Percentiles rank a stretch among this genome's conserved stretches.
phyloP scores from a whole-genome alignment of 1,140 invertebrate species.

The Myzus persicae region DNA sequence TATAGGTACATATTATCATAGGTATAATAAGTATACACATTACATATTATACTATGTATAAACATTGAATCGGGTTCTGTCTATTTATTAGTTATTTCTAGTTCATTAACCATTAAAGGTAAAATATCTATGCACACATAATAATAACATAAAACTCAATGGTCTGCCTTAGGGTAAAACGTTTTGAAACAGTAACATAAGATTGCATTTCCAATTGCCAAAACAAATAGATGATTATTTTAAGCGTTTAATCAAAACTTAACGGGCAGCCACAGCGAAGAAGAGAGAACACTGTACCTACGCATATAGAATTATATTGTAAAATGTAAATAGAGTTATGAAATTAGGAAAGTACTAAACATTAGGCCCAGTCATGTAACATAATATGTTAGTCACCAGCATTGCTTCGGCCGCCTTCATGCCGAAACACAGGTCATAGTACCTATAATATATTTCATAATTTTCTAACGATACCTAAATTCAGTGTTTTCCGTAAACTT shows the following conservation, averaged over 20 bases:
- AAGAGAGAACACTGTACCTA: neutral
- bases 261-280: neutral
- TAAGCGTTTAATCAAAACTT: neutral
- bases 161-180: neutral
- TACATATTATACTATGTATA: no score
- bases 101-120: neutral
- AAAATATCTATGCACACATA: neutral
- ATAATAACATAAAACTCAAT: neutral
- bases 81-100: neutral
- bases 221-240: neutral
- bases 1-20: neutral
- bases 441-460: neutral
- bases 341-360: neutral
- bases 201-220: neutral
- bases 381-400: neutral
- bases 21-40: neutral
- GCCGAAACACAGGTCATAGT: neutral
- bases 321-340: neutral
- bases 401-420: neutral
- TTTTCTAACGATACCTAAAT: neutral
- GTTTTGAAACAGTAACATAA: neutral
- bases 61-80: neutral
- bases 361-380: neutral
- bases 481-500: neutral
- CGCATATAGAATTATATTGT: neutral